These are phyloP conservation scores for Andrena haemorrhoa DNA, from an alignment of 2,888 invertebrate species.

Conservation along the genomic window DNA sequence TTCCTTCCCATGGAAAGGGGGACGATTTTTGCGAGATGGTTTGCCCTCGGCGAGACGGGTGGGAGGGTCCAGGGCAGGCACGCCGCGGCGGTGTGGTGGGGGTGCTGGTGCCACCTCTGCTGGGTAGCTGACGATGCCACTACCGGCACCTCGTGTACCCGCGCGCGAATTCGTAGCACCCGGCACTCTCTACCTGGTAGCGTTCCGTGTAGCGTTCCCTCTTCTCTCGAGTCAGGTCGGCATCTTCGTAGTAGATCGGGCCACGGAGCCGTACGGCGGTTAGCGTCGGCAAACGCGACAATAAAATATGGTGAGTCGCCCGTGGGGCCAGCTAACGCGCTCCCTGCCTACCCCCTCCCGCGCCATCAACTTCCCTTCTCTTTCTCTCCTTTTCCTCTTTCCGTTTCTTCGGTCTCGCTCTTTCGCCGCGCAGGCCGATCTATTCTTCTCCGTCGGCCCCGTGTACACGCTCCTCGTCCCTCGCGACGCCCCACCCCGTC, in stretches of 20 bases:
- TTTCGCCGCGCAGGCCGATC: slow-evolving; percentile 45
- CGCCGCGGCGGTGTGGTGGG: slow-evolving; percentile 74
- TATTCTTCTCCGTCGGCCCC: slow-evolving; percentile 57
- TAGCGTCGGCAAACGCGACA: slow-evolving; percentile 83
- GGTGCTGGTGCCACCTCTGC: slow-evolving; percentile 80
- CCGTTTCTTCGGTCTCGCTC: slow-evolving; percentile 64
- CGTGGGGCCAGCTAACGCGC: slow-evolving; percentile 74
- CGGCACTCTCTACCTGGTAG: slow-evolving; percentile 50
- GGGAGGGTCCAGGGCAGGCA: slow-evolving; percentile 82
- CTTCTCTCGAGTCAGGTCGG: slow-evolving; percentile 60
- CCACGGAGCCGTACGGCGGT: slow-evolving; percentile 77
- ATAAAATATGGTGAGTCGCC: slow-evolving; percentile 82
- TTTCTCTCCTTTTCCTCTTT: slow-evolving; percentile 70
- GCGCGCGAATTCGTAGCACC: slow-evolving; percentile 69
- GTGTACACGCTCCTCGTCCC: slow-evolving; percentile 49
- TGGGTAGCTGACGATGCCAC: slow-evolving; percentile 60
- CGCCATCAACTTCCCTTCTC: slow-evolving; percentile 53
- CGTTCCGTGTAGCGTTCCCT: slow-evolving; percentile 63
- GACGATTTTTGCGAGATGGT: slow-evolving; percentile 84
- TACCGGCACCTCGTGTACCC: slow-evolving; percentile 65
- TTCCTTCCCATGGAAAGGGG: slow-evolving; percentile 80
- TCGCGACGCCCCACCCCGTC: slow-evolving; percentile 70
- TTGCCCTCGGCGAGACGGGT: slow-evolving; percentile 78
- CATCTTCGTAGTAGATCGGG: slow-evolving; percentile 73
- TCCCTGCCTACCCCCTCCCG: slow-evolving; percentile 68